Conservation (phyloP, 1,140 invertebrate genomes). For the Caenorhabditis elegans region DNA sequence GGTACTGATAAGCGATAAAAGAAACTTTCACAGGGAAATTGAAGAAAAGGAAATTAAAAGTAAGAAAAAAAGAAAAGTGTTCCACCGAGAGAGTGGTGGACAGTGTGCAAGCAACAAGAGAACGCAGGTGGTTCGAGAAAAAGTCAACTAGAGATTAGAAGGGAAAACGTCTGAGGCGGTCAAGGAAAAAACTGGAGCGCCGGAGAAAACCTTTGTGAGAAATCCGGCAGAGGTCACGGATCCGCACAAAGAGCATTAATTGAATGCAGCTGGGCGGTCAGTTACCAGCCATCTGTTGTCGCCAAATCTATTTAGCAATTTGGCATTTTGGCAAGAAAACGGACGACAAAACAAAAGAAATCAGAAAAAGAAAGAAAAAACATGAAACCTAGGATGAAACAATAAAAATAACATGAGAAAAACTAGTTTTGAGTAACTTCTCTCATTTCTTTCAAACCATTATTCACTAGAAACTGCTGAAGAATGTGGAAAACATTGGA, state of each 20-base stretch:
- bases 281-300: not conserved
- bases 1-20: not conserved
- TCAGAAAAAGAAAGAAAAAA: not conserved
- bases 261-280: not conserved
- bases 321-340: too few species aligned
- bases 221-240: not conserved
- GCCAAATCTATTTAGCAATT: not conserved
- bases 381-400: not conserved
- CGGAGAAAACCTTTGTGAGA: too few species aligned
- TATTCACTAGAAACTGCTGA: not conserved
- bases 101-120: not conserved
- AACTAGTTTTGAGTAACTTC: not conserved
- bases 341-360: not conserved
- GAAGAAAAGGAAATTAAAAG: not conserved
- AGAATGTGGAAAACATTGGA: not conserved
- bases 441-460: too few species aligned
- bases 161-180: not conserved
- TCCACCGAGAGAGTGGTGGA: not conserved
- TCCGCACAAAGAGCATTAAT: constrained; percentile 24
- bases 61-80: not conserved
- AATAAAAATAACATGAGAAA: not conserved
- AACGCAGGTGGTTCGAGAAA: not conserved
- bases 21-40: not conserved
- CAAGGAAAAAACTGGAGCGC: not conserved
- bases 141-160: not conserved